Base-by-base conservation (phyloP, 2,888 invertebrate species). In the Amblyteles armatorius region DNA sequence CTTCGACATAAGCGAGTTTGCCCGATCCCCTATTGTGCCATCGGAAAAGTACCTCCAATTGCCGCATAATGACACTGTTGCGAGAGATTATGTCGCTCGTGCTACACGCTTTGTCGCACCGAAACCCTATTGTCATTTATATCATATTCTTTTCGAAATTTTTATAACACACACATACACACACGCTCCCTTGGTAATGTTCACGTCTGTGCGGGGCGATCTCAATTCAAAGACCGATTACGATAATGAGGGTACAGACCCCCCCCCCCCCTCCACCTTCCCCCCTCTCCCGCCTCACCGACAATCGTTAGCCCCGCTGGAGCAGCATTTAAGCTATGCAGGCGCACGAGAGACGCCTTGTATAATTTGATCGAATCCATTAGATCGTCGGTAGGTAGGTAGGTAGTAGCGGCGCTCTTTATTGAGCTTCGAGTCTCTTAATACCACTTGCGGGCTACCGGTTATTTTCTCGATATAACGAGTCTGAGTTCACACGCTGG, bases 311-410 rank as follows among this genome's bases (percentile, higher is more conserved):
- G 52, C 68, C 44, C 79, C 50, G 50, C 67, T 36, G 60, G 44
- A 22, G 73, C 50, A 73, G 82, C 78, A 67, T 79, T 82, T 83
- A 79, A 83, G 83, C 79, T 74, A n/a, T 11, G 55, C 48, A 16
- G 33, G 22, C 22, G 50, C 50, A 22, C 13, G 19, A 77, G 36
- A 69, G 71, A 48, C 67, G 40, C 44, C 22, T 82, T 82, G 74
- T 79, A 83, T 83, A 83, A 83, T 83, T 83, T 83, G 69, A 83
- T 83, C 83, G 79, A 83, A 74, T 79, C 79, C 83, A 83, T 83
- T 83, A 79, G 83, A 83, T 79, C 79, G 69, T 71, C 36, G 79
- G 11, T 71, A 60, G 71, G 60, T 73, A 60, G 76, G 11, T 71
- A 60, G 71, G 60, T 73, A 60, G 76, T 69, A 65, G 65, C 40